Conservation (phyloP, 2,888 invertebrate genomes). For the Idaea straminata region DNA sequence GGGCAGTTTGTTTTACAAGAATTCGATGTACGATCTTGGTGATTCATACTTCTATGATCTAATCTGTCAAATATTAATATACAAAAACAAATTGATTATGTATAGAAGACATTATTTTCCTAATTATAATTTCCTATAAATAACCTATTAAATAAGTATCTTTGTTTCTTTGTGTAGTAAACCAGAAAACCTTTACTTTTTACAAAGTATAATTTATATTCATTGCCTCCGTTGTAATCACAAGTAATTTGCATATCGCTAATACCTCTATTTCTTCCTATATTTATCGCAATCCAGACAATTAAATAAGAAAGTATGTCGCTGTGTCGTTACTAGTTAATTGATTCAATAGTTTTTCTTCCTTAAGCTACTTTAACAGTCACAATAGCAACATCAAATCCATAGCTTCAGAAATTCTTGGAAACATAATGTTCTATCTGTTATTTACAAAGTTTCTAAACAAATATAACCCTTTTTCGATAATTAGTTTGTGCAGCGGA, state of each 20-base stretch:
- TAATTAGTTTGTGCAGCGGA: slow-evolving; percentile 49
- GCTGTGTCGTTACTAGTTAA: slow-evolving; percentile 11
- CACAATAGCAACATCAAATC: slow-evolving; percentile 7
- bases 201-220: slow-evolving; percentile 23
- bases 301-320: slow-evolving; percentile 17
- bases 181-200: slow-evolving; percentile 14
- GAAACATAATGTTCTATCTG: slow-evolving; percentile 32
- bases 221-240: slow-evolving; percentile 23
- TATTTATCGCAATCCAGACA: slow-evolving; percentile 25
- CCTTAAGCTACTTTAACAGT: slow-evolving; percentile 23
- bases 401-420: slow-evolving; percentile 11
- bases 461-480: slow-evolving; percentile 39
- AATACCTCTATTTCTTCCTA: slow-evolving; percentile 23
- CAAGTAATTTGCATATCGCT: slow-evolving; percentile 25
- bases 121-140: background rate
- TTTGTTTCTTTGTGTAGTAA: background rate
- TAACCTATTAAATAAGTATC: background rate
- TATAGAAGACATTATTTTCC: background rate
- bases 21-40: background rate
- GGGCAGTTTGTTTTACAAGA: background rate
- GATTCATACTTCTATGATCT: background rate
- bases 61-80: background rate
- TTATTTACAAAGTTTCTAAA: slow-evolving; percentile 35
- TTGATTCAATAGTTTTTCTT: slow-evolving; percentile 36
- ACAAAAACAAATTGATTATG: background rate